These are phyloP conservation scores for Sycophila texana DNA, from an alignment of 2,888 invertebrate genomes.

Conservation along the genomic window DNA sequence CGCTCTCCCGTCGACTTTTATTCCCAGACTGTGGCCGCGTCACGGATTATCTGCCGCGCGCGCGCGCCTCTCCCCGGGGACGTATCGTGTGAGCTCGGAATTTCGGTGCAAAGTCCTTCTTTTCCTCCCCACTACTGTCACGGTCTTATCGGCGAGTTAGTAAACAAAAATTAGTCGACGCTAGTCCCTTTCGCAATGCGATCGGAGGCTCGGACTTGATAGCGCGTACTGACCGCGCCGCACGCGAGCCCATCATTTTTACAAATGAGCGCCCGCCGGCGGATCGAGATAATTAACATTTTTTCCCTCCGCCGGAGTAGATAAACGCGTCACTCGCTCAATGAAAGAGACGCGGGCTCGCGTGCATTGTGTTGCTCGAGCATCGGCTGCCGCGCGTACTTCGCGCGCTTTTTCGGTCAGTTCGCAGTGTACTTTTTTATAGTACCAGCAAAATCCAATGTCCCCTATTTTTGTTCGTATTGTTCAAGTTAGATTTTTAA, in stretches of 20 bases:
- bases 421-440: no score
- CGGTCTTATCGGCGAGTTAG: not conserved
- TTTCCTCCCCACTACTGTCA: not conserved
- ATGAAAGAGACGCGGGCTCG: not conserved
- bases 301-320: not conserved
- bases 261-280: not conserved
- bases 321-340: slow-evolving; percentile 11
- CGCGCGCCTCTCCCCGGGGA: no score
- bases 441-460: no score
- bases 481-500: no score
- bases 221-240: slow-evolving; percentile 8
- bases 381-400: not conserved
- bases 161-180: not conserved
- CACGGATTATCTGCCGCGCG: slow-evolving; percentile 19
- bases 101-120: slow-evolving; percentile 32
- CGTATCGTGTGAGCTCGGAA: not conserved
- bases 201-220: slow-evolving; percentile 26
- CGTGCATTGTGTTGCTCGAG: not conserved
- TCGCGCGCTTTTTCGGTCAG: not conserved
- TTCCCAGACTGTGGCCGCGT: not conserved
- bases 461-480: no score
- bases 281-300: slow-evolving; percentile 32
- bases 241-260: slow-evolving; percentile 27
- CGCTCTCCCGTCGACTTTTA: slow-evolving; percentile 24
- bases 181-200: not conserved